phyloP scores from a whole-genome alignment of 1,140 invertebrate genomes.

The Drosophila albomicans region DNA sequence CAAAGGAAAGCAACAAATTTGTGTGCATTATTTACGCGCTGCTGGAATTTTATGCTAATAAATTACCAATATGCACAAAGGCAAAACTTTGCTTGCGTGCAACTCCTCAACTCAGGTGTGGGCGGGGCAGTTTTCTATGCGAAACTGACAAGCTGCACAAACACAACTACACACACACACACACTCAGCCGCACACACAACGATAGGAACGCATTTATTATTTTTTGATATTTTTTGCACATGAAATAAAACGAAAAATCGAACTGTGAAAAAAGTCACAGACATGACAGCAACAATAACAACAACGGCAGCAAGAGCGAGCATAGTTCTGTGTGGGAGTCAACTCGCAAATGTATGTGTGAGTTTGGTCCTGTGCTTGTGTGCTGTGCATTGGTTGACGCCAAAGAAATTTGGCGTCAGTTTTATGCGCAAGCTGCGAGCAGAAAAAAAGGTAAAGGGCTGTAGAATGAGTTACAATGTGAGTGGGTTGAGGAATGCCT shows the following conservation, averaged over 20 bases:
- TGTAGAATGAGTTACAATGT: background rate
- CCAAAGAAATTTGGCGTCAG: slow-evolving; percentile 82
- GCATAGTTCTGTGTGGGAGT: slow-evolving; percentile 24
- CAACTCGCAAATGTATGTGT: slow-evolving; percentile 13
- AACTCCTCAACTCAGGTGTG: slow-evolving; percentile 45
- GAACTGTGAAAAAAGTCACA: slow-evolving; percentile 68
- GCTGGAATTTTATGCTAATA: slow-evolving; percentile 81
- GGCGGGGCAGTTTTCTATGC: slow-evolving; percentile 25
- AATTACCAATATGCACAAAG: slow-evolving; percentile 80
- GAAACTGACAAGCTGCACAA: slow-evolving; percentile 71
- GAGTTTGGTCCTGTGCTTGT: slow-evolving; percentile 11
- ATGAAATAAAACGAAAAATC: slow-evolving; percentile 60
- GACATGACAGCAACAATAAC: slow-evolving; percentile 53
- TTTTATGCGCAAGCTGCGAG: slow-evolving; percentile 61
- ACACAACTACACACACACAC: slow-evolving; percentile 41
- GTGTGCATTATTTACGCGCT: slow-evolving; percentile 80
- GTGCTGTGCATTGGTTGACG: slow-evolving; percentile 72
- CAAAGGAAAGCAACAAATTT: slow-evolving; percentile 69
- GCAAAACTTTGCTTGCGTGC: slow-evolving; percentile 71
- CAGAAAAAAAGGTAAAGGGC: slow-evolving; percentile 48
- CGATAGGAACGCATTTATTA: slow-evolving; percentile 64
- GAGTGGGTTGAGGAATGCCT: background rate
- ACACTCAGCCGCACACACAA: slow-evolving; percentile 11
- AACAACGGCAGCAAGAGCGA: background rate
- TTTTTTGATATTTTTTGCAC: slow-evolving; percentile 73